Base-by-base conservation (phyloP, 2,888 invertebrate genomes). In the Tethea ocularis region DNA sequence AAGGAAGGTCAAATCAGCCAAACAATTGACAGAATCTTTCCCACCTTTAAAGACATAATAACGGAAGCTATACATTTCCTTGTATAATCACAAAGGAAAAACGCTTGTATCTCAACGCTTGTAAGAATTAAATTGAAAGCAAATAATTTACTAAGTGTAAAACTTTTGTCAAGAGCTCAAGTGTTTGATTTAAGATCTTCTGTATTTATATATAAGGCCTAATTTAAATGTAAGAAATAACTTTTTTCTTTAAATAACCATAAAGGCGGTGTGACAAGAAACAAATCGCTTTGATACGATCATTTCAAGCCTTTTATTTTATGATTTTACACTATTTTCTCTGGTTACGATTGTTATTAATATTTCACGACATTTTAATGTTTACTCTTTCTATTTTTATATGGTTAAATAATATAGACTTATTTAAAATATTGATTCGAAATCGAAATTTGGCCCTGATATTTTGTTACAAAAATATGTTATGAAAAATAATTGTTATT, bases 211-310 rank as follows among this genome's bases (percentile, higher is more conserved):
- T 1, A 20, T 20, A 46, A 46, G 20, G 15, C 20, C n/a, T 10
- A 46, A 46, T 46, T 2, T 3, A 20, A 46, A 46, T 17, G 20
- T 20, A 46, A 46, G 15, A 20, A 1, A 10, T 46, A 46, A 46
- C 3, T 3, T 46, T 46, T 8, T 20, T 13, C 46, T 59, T 24
- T 61, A 61, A 70, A 61, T 60, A 63, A 66, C 68, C 66, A 60
- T 70, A 69, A 74, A 74, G 70, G 58, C 59, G 64, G 59, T 62
- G 66, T 63, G 71, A 63, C 59, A 59, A 59, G 61, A 66, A 60
- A 61, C 68, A 69, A 82, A 83, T 82, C 70, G 65, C 57, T 83
- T 82, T n/a, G 82, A 70, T 72, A 75, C 73, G 76, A 76, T 61
- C 55, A 65, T 76, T 77, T 72, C 63, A 72, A 69, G 73, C 67